A percentile compares a stretch with the other conserved stretches of the same genome.
phyloP scores from a whole-genome alignment of 2,888 invertebrate genomes.

The Dioctria rufipes region DNA sequence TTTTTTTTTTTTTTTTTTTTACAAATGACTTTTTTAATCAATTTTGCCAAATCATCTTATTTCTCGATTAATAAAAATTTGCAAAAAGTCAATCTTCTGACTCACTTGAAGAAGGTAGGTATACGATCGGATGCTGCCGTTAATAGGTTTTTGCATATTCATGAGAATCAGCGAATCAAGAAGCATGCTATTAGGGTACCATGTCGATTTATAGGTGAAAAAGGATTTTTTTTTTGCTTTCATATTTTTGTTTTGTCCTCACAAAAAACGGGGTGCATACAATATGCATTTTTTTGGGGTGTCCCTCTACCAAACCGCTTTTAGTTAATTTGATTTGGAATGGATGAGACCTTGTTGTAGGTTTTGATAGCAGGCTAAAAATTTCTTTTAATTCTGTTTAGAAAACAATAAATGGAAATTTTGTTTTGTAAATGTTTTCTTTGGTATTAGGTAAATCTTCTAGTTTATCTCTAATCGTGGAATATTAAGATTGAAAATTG shows the following conservation, averaged over 20 bases:
- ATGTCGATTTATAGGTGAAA: background rate
- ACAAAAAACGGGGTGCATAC: conserved; percentile 10
- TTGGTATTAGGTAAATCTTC: no score
- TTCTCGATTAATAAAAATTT: conserved; percentile 42
- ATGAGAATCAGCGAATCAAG: conserved; percentile 38
- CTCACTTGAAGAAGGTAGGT: background rate
- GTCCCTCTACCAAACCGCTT: background rate
- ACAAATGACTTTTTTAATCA: background rate
- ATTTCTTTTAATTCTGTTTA: no score
- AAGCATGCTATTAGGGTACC: conserved; percentile 8
- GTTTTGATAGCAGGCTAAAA: no score
- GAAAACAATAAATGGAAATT: no score
- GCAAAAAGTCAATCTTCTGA: conserved; percentile 5
- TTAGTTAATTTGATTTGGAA: background rate
- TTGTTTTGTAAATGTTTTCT: no score
- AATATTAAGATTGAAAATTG: no score
- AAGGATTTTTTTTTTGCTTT: background rate
- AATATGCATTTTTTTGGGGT: background rate
- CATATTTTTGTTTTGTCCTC: conserved; percentile 27
- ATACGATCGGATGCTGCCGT: conserved; percentile 2
- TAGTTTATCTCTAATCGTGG: no score
- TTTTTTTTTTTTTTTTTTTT: background rate
- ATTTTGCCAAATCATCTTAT: conserved; percentile 34
- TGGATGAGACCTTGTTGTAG: no score
- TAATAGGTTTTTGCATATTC: conserved; percentile 41